phyloP scores from a whole-genome alignment of 1,140 invertebrate species.

The Propsilocerus akamusi region DNA sequence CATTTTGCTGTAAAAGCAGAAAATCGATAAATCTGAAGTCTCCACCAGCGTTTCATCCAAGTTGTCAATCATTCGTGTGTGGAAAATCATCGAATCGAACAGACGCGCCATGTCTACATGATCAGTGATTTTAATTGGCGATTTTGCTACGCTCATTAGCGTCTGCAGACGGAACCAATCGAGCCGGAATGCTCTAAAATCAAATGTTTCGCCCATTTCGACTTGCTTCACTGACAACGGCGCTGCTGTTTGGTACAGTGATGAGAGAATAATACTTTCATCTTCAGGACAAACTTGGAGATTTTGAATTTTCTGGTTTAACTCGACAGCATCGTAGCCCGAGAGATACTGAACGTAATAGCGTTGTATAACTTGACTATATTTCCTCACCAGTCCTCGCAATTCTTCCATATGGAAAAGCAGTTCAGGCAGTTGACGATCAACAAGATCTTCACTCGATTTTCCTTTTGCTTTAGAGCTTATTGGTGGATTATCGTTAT shows the following conservation, averaged over 20 bases:
- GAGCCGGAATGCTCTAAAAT: conserved; percentile 82
- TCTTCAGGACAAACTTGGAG: conserved; percentile 76
- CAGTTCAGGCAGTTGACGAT: conserved; percentile 89
- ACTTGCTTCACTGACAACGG: conserved; percentile 85
- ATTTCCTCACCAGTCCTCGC: conserved; percentile 78
- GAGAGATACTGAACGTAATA: conserved; percentile 96
- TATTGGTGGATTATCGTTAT: conserved; percentile 88
- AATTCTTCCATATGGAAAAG: conserved; percentile 97
- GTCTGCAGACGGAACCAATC: conserved; percentile 97
- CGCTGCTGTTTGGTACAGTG: conserved; percentile 78
- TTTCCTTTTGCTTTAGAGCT: conserved; percentile 63
- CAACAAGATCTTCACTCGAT: conserved; percentile 73
- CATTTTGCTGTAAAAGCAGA: conserved; percentile 93
- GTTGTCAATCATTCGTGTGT: conserved; percentile 96
- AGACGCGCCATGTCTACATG: conserved; percentile 74
- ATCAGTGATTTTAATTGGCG: conserved; percentile 65
- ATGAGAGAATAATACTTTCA: conserved; percentile 85
- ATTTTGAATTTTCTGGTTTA: conserved; percentile 84
- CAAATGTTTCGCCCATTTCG: conserved; percentile 91
- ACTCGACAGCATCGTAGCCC: conserved; percentile 83
- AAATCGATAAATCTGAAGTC: conserved; percentile 91
- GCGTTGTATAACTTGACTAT: conserved; percentile 91
- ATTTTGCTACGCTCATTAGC: conserved; percentile 74
- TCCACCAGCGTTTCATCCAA: conserved; percentile 94
- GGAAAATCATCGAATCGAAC: conserved; percentile 91